Evolutionary conservation across 2,797 vertebrate species (phyloP).

Genomic region (Coracias cyanogaster): DNA sequence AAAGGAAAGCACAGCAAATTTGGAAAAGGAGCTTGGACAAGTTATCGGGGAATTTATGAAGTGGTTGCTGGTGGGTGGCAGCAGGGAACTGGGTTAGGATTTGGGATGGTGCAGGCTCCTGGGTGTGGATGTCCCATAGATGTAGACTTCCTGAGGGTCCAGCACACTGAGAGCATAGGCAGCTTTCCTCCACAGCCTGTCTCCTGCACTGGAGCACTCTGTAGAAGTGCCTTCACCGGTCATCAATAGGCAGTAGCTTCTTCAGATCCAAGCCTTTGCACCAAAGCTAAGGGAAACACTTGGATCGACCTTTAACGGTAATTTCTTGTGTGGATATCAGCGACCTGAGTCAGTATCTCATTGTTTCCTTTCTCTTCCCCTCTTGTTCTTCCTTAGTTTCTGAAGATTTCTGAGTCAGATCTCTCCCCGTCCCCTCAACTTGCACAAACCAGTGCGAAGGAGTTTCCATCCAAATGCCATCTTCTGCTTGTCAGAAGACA

Average conservation of each 20-base stretch:
- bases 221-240: accelerated
- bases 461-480: background rate
- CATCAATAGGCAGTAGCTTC: background rate
- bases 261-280: background rate
- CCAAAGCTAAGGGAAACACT: background rate
- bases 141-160: background rate
- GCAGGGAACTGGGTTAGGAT: background rate
- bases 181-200: background rate
- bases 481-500: background rate
- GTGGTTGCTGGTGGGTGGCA: background rate
- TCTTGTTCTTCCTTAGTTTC: background rate
- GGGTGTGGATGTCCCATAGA: background rate
- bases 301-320: accelerated
- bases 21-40: background rate
- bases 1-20: background rate
- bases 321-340: accelerated
- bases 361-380: background rate
- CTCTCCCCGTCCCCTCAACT: accelerated
- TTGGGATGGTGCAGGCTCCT: background rate
- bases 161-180: background rate
- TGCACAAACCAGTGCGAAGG: background rate
- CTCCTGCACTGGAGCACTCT: background rate
- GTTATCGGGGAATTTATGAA: accelerated
- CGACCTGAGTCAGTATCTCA: background rate
- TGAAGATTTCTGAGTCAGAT: background rate